A percentile compares a stretch with the other conserved stretches of the same genome.
Conservation (phyloP, 2,113 vertebrate genomes). For the Sphyrna mokarran region DNA sequence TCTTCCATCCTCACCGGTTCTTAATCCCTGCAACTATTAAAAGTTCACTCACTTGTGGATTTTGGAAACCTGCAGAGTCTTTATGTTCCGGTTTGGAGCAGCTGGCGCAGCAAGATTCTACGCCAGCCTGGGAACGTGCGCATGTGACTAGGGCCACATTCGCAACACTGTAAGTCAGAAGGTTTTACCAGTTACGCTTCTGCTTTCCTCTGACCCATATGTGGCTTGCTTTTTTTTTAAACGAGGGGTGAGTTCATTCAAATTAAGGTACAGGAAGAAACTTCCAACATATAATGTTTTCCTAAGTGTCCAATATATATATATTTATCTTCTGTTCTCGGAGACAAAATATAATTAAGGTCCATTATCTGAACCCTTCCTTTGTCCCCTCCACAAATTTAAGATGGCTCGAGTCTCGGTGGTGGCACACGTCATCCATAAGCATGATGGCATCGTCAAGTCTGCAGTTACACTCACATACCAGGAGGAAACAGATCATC, state of each 20-base stretch:
- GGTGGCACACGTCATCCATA: background rate
- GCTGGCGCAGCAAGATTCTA: constrained; percentile 35
- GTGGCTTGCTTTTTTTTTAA: constrained; percentile 31
- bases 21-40: constrained; percentile 34
- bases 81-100: constrained; percentile 37
- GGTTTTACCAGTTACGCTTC: constrained; percentile 36
- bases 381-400: background rate
- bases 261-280: constrained; percentile 9
- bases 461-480: background rate
- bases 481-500: background rate
- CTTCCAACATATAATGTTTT: background rate
- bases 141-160: constrained; percentile 36
- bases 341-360: background rate
- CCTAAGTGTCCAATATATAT: background rate
- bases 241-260: constrained; percentile 14
- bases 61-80: constrained; percentile 37
- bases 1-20: constrained; percentile 35
- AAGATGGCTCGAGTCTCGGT: background rate
- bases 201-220: constrained; percentile 32
- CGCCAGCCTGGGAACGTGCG: constrained; percentile 33
- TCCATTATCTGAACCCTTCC: constrained; percentile 36
- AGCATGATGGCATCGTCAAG: background rate
- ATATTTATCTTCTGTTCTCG: background rate
- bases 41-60: constrained; percentile 37
- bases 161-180: constrained; percentile 35